These are phyloP conservation scores for Achlya flavicornis DNA, from an alignment of 2,888 invertebrate genomes.

Conservation along the genomic window DNA sequence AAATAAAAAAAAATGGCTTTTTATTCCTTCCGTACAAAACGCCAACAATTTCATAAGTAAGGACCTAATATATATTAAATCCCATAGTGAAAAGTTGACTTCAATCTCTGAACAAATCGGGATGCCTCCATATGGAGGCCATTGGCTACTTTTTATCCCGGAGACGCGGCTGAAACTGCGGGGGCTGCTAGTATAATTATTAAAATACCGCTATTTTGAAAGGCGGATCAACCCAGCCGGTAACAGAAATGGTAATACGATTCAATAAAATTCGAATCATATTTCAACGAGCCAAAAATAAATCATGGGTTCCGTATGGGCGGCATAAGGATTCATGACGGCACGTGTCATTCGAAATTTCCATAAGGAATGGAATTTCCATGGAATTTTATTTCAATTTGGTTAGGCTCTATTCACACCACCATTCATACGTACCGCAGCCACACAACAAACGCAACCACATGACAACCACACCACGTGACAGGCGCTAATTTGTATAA, in stretches of 20 bases:
- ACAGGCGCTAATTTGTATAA: no score
- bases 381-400: not conserved
- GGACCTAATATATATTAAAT: no score
- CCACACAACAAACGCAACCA: no score
- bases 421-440: no score
- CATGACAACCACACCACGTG: no score
- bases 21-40: no score
- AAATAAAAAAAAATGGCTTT: no score
- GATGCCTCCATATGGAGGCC: no score
- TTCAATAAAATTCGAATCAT: slow-evolving; percentile 4
- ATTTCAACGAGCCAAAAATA: slow-evolving; percentile 3
- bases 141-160: no score
- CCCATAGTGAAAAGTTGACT: no score
- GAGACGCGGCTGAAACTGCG: no score
- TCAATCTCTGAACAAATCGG: not conserved
- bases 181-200: not conserved
- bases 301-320: slow-evolving; percentile 2
- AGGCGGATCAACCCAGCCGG: not conserved
- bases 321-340: not conserved
- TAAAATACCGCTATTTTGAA: not conserved
- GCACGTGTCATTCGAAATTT: not conserved
- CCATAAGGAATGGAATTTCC: not conserved
- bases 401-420: not conserved
- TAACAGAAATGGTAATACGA: not conserved
- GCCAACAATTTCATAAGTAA: no score